A percentile compares a stretch with the other conserved stretches of the same genome.
Evolutionary conservation across 1,140 invertebrate species (phyloP).

Genomic region (Drosophila micromelanica): DNA sequence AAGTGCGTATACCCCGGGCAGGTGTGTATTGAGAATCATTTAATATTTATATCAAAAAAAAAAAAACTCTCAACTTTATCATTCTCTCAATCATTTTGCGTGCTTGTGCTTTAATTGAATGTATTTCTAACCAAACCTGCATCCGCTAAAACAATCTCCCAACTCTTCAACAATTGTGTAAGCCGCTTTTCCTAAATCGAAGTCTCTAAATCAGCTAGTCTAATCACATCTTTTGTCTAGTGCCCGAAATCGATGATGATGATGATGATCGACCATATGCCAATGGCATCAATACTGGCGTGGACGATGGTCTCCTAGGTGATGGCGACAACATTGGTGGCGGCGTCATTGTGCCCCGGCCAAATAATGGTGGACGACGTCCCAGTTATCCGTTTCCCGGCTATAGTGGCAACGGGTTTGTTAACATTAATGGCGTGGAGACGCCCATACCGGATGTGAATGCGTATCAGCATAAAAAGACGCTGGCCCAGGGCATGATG

Average conservation of each 20-base stretch:
- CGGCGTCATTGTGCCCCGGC: conserved; percentile 2
- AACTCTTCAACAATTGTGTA: conserved; percentile 19
- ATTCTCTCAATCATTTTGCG: conserved; percentile 35
- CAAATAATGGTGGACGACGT: conserved; percentile 35
- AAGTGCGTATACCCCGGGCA: conserved; percentile 47
- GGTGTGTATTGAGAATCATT: conserved; percentile 51
- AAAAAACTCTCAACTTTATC: conserved; percentile 9
- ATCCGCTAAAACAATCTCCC: conserved; percentile 1
- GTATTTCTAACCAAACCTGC: conserved; percentile 11
- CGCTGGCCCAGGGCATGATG: conserved; percentile 96
- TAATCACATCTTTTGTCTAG: conserved; percentile 24
- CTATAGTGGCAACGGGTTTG: conserved; percentile 58
- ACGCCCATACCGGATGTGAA: conserved; percentile 89
- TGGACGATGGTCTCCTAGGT: conserved; percentile 85
- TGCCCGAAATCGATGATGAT: conserved; percentile 84
- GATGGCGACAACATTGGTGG: conserved; percentile 19
- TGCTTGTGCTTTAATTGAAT: conserved; percentile 37
- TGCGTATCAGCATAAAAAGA: conserved; percentile 96
- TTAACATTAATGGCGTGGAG: conserved; percentile 70
- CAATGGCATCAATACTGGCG: conserved; percentile 81
- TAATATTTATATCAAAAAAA: background rate
- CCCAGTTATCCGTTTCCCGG: conserved; percentile 63
- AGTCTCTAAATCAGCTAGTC: no score
- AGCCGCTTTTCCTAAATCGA: conserved; percentile 5
- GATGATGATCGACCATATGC: conserved; percentile 79